These are phyloP conservation scores for Corapipo altera DNA, from an alignment of 2,113 vertebrate genomes.

Conservation along the genomic window DNA sequence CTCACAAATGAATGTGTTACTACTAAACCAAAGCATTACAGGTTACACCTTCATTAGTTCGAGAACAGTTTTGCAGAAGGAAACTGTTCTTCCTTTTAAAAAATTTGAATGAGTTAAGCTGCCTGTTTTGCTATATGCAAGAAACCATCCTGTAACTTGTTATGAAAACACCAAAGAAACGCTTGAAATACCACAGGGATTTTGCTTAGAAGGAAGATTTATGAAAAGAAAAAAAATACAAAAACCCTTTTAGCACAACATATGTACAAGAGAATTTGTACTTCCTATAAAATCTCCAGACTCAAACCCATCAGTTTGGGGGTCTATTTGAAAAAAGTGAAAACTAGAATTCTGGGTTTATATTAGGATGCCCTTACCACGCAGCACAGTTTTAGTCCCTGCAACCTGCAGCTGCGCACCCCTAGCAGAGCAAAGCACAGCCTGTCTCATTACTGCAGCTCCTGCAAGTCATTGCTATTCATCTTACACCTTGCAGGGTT, in stretches of 20 bases:
- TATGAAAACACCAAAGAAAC: neutral
- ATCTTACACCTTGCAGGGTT: neutral
- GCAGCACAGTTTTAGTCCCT: neutral
- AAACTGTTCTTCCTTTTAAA: neutral
- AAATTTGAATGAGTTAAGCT: neutral
- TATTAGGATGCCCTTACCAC: neutral
- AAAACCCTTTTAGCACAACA: neutral
- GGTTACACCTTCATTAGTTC: neutral
- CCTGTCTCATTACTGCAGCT: neutral
- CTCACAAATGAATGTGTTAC: neutral
- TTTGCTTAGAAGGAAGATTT: neutral
- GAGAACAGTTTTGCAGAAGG: neutral
- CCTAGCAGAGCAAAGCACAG: neutral
- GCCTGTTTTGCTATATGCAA: neutral
- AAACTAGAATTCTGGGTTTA: neutral
- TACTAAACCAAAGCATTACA: neutral
- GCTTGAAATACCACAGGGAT: accelerated
- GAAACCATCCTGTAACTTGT: neutral
- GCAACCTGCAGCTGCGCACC: neutral
- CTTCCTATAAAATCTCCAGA: neutral
- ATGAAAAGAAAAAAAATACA: neutral
- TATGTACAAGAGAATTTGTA: neutral
- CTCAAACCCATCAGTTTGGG: neutral
- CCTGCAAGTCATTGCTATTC: slow-evolving; percentile 8
- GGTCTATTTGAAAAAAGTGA: neutral